A percentile compares a stretch with the other conserved stretches of the same genome.
Conservation (phyloP, 2,113 vertebrate species). For the Oreochromis niloticus region DNA sequence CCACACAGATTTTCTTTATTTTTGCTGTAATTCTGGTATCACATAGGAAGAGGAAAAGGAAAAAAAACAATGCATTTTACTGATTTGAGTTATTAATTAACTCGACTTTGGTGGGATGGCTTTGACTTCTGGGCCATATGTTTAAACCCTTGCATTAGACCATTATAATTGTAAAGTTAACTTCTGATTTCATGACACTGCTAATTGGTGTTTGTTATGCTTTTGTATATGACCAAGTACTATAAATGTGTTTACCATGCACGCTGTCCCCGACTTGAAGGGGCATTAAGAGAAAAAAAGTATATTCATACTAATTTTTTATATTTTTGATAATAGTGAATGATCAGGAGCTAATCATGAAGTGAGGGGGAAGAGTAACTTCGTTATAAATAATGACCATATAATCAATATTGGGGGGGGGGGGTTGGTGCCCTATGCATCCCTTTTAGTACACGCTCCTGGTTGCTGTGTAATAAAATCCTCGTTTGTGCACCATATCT, state of each 20-base stretch:
- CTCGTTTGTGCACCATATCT: background rate
- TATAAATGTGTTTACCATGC: background rate
- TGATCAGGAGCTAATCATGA: background rate
- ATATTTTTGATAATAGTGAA: background rate
- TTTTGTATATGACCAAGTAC: background rate
- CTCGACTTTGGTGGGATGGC: background rate
- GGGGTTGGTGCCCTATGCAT: background rate
- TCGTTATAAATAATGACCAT: background rate
- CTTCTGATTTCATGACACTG: background rate
- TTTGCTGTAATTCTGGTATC: background rate
- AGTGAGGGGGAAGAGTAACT: background rate
- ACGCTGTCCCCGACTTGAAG: background rate
- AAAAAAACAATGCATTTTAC: accelerated
- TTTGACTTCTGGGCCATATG: background rate
- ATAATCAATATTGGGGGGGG: background rate
- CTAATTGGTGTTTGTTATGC: background rate
- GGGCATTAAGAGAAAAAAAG: background rate
- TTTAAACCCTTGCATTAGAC: background rate
- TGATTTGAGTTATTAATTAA: background rate
- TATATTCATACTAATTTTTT: background rate
- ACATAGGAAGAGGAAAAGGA: background rate
- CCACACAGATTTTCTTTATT: background rate
- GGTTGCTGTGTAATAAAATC: background rate
- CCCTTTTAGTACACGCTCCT: background rate
- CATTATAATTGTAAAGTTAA: background rate